These are phyloP conservation scores for Panurus biarmicus DNA, from an alignment of 2,113 vertebrate species.

Conservation along the genomic window DNA sequence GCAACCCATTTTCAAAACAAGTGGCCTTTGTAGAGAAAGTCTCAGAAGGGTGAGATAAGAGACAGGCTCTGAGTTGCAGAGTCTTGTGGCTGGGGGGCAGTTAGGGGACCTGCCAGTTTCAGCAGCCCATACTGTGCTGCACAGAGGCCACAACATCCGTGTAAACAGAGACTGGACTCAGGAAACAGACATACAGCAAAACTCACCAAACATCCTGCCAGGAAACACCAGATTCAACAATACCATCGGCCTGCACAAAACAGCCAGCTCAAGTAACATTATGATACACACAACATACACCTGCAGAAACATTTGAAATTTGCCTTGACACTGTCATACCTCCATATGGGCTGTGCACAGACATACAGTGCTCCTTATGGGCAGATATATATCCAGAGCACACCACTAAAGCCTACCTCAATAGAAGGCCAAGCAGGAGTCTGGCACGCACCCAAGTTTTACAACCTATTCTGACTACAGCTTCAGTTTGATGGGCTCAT, in stretches of 20 bases:
- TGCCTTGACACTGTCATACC: not conserved
- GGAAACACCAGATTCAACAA: slow-evolving; percentile 73
- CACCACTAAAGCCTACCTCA: not conserved
- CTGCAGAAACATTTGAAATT: not conserved
- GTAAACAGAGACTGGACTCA: slow-evolving; percentile 66
- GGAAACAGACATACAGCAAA: slow-evolving; percentile 76
- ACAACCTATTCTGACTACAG: not conserved
- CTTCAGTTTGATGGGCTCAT: not conserved
- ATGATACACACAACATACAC: not conserved
- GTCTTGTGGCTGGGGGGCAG: not conserved
- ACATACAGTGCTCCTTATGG: not conserved
- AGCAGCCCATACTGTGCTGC: not conserved
- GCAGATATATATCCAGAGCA: not conserved
- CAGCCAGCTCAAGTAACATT: not conserved
- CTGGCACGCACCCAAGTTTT: not conserved
- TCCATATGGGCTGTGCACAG: not conserved
- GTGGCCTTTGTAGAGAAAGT: slow-evolving; percentile 49
- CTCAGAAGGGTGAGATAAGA: slow-evolving; percentile 55
- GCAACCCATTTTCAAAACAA: not conserved
- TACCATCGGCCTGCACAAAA: slow-evolving; percentile 33
- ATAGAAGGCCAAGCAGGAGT: not conserved
- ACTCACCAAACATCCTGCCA: slow-evolving; percentile 80
- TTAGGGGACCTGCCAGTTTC: not conserved
- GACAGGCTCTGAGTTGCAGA: not conserved
- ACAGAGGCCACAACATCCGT: slow-evolving; percentile 58